Conservation (phyloP, 2,113 vertebrate genomes). For the Microcebus lehilahytsara region DNA sequence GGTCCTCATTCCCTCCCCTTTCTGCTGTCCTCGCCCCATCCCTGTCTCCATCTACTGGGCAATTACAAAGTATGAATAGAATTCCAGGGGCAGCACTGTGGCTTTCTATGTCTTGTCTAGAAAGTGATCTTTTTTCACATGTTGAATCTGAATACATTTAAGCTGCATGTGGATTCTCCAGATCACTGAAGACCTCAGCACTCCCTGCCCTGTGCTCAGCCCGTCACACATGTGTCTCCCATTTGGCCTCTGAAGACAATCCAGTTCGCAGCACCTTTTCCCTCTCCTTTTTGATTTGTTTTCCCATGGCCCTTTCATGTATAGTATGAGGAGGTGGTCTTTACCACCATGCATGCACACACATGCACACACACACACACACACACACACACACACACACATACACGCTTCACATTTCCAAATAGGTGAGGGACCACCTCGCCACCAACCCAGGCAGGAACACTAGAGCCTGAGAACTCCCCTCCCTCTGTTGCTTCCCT, state of each 20-base stretch:
- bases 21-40: background rate
- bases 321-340: background rate
- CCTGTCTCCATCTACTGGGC: background rate
- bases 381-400: too few relatives aligned
- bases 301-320: background rate
- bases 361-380: too few relatives aligned
- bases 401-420: background rate
- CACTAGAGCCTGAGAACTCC: rapidly evolving
- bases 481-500: background rate
- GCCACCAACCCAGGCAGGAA: background rate
- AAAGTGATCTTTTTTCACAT: background rate
- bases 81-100: background rate
- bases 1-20: background rate
- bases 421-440: background rate
- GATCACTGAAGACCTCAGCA: background rate
- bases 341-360: background rate
- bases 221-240: background rate
- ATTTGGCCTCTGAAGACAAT: background rate
- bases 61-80: background rate
- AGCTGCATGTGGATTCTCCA: background rate
- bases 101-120: background rate
- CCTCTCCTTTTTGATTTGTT: background rate
- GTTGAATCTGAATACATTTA: background rate
- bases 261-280: background rate
- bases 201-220: background rate